phyloP scores from a whole-genome alignment of 2,888 invertebrate species.

The Eumerus sabulonum region DNA sequence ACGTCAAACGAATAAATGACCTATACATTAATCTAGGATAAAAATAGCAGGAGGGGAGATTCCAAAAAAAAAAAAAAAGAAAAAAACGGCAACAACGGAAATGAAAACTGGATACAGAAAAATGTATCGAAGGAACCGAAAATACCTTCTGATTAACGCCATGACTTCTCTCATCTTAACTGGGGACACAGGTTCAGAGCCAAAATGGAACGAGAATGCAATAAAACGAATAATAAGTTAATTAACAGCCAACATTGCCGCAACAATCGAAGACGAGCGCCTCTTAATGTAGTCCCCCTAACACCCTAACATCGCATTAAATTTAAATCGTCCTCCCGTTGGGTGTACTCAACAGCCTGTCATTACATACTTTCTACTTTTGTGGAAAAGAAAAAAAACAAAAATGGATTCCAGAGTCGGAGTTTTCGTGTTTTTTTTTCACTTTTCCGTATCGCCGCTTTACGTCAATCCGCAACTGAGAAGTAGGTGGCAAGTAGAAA shows the following conservation, averaged over 20 bases:
- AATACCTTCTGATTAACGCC: slow-evolving; percentile 44
- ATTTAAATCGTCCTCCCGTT: slow-evolving; percentile 57
- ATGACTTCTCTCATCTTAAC: slow-evolving; percentile 22
- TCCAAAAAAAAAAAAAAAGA: slow-evolving; percentile 16
- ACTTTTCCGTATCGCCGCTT: neutral
- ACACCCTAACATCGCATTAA: slow-evolving; percentile 61
- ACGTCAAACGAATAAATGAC: slow-evolving; percentile 52
- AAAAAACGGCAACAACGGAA: slow-evolving; percentile 2
- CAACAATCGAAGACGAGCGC: slow-evolving; percentile 59
- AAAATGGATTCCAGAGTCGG: slow-evolving; percentile 51
- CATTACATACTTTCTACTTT: slow-evolving; percentile 56
- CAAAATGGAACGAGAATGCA: slow-evolving; percentile 29
- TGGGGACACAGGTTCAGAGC: slow-evolving; percentile 7
- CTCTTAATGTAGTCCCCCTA: slow-evolving; percentile 57
- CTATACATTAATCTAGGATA: slow-evolving; percentile 58
- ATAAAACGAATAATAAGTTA: slow-evolving; percentile 67
- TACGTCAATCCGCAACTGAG: slow-evolving; percentile 48
- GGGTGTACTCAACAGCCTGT: slow-evolving; percentile 65
- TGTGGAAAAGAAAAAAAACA: slow-evolving; percentile 41
- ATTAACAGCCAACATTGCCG: slow-evolving; percentile 58
- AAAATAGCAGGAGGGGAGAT: slow-evolving; percentile 39
- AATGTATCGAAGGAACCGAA: slow-evolving; percentile 48
- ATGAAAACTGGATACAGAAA: slow-evolving; percentile 4
- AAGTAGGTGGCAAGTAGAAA: slow-evolving; percentile 53
- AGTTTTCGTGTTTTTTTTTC: slow-evolving; percentile 11